These are phyloP conservation scores for Apodemus agrarius DNA, from an alignment of 2,797 vertebrate species.

Conservation along the genomic window DNA sequence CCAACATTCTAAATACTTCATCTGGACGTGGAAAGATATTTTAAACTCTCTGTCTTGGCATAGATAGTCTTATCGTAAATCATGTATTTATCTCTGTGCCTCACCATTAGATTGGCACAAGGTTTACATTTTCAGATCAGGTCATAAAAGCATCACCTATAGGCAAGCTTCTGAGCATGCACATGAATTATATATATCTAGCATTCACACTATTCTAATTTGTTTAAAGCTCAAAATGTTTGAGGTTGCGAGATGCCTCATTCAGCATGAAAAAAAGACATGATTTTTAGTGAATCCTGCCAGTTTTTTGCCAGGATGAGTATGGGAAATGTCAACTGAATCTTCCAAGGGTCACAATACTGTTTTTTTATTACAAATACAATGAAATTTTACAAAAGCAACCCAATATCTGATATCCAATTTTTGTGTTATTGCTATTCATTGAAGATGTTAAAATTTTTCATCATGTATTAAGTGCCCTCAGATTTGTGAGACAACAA, in stretches of 20 bases:
- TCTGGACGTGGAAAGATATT: conserved; percentile 13
- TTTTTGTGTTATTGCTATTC: background rate
- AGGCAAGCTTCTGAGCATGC: background rate
- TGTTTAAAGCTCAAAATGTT: conserved; percentile 17
- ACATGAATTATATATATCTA: conserved; percentile 31
- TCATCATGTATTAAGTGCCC: background rate
- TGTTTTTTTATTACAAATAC: conserved; percentile 58
- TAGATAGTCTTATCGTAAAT: conserved; percentile 45
- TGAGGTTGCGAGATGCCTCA: background rate
- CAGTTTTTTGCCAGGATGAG: conserved; percentile 43
- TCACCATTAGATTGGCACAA: background rate
- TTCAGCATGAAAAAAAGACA: conserved; percentile 1
- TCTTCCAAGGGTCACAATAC: background rate
- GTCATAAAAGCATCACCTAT: background rate
- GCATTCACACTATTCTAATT: conserved; percentile 14
- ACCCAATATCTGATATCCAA: background rate
- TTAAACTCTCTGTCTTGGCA: conserved; percentile 1
- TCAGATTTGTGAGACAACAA: background rate
- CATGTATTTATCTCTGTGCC: background rate
- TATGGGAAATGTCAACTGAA: conserved; percentile 1
- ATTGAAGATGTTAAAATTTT: background rate
- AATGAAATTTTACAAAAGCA: conserved; percentile 28
- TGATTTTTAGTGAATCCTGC: background rate
- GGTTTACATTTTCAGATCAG: background rate
- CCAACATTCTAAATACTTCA: conserved; percentile 34